Percentiles rank a stretch among this genome's conserved stretches.
Evolutionary conservation across 2,888 invertebrate species (phyloP).

Genomic region (Drosophila hawaiiensis): DNA sequence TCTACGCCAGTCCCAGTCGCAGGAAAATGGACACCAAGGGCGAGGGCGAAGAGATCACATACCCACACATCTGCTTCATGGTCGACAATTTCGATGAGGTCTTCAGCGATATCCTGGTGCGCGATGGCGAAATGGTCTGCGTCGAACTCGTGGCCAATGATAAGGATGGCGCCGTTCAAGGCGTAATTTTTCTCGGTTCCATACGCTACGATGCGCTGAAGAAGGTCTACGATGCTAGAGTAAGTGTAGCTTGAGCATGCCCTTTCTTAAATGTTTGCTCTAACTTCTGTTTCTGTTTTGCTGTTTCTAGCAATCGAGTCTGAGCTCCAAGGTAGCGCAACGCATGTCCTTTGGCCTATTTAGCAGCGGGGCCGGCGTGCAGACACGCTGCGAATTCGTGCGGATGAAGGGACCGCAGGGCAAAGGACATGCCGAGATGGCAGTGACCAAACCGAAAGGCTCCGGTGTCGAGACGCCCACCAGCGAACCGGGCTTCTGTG

Average conservation of each 20-base stretch:
- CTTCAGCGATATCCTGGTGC: slow-evolving; percentile 97
- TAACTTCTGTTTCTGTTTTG: slow-evolving; percentile 54
- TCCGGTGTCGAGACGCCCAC: slow-evolving; percentile 98
- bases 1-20: slow-evolving; percentile 98
- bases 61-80: slow-evolving; percentile 99
- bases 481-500: slow-evolving; percentile 94
- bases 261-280: neutral
- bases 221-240: slow-evolving; percentile 97
- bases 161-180: slow-evolving; percentile 93
- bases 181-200: slow-evolving; percentile 98
- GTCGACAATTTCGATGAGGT: slow-evolving; percentile 99
- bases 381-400: slow-evolving; percentile 97
- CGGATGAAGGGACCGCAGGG: slow-evolving; percentile 99
- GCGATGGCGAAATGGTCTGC: slow-evolving; percentile 99
- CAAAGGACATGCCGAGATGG: slow-evolving; percentile 99
- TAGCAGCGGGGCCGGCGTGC: slow-evolving; percentile 90
- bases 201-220: slow-evolving; percentile 99
- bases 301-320: slow-evolving; percentile 91
- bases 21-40: slow-evolving; percentile 99
- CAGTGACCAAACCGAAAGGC: slow-evolving; percentile 95
- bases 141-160: slow-evolving; percentile 98
- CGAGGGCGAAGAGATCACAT: slow-evolving; percentile 98
- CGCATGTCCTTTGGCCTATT: slow-evolving; percentile 97
- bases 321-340: slow-evolving; percentile 97
- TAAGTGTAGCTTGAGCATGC: slow-evolving; percentile 85